phyloP scores from a whole-genome alignment of 2,888 invertebrate species.

The Coleophora flavipennella region DNA sequence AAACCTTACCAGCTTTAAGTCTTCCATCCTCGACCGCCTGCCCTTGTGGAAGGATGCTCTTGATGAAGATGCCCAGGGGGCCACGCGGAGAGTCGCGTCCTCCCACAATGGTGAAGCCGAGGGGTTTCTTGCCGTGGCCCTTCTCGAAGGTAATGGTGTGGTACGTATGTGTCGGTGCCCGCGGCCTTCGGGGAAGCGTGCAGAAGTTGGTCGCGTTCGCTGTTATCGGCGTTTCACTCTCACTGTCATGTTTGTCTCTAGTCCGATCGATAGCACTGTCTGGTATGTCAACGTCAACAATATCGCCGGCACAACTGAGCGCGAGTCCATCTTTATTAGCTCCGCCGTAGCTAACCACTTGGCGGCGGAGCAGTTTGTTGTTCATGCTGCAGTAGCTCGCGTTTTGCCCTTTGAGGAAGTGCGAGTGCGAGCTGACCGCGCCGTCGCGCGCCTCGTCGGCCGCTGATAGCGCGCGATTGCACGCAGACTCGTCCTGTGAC shows the following conservation, averaged over 20 bases:
- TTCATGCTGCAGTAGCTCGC: conserved; percentile 75
- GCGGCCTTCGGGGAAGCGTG: conserved; percentile 79
- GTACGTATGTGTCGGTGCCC: conserved; percentile 78
- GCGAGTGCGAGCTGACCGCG: conserved; percentile 58
- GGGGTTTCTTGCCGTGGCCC: conserved; percentile 85
- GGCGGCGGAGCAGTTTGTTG: conserved; percentile 71
- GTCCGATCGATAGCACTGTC: conserved; percentile 40
- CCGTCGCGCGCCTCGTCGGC: conserved; percentile 53
- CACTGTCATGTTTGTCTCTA: conserved; percentile 47
- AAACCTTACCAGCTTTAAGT: conserved; percentile 80
- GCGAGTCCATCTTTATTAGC: conserved; percentile 54
- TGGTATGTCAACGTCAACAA: conserved; percentile 54
- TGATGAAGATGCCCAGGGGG: conserved; percentile 88
- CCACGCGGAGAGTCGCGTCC: conserved; percentile 89
- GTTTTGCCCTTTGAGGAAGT: conserved; percentile 75
- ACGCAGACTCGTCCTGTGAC: conserved; percentile 65
- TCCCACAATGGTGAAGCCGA: conserved; percentile 93
- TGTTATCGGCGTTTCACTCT: conserved; percentile 44
- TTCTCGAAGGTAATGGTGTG: conserved; percentile 84
- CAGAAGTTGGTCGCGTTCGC: conserved; percentile 77
- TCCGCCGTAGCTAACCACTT: conserved; percentile 70
- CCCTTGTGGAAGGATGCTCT: conserved; percentile 86
- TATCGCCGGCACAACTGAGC: conserved; percentile 54
- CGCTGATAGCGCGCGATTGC: conserved; percentile 65
- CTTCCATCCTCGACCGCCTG: conserved; percentile 88